These are phyloP conservation scores for Scelioninae gen. 1 DNA, from an alignment of 2,888 invertebrate species.

Conservation along the genomic window DNA sequence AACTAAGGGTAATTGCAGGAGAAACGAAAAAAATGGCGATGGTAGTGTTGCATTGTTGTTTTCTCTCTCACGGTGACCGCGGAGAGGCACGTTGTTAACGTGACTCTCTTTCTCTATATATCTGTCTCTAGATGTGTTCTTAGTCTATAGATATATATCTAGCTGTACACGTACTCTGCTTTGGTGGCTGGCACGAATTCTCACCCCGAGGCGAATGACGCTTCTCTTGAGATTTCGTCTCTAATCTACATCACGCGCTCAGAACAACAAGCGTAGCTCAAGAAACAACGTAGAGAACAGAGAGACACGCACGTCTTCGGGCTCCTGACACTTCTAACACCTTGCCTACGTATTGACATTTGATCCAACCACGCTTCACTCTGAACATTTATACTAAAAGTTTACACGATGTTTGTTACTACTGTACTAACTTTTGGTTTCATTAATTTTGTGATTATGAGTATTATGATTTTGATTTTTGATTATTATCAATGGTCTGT, in stretches of 20 bases:
- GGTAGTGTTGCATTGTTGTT: conserved; percentile 68
- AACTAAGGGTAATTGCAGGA: conserved; percentile 62
- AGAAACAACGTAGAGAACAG: conserved; percentile 68
- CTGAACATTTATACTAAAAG: conserved; percentile 70
- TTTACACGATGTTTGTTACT: conserved; percentile 78
- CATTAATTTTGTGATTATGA: conserved; percentile 27
- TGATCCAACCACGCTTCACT: conserved; percentile 61
- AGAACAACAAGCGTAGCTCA: conserved; percentile 71
- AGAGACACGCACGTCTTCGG: conserved; percentile 69
- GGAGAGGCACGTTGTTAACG: conserved; percentile 61
- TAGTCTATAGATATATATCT: conserved; percentile 70
- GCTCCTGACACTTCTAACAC: conserved; percentile 62
- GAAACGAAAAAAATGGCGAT: conserved; percentile 65
- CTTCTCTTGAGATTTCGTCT: conserved; percentile 65
- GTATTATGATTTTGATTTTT: conserved; percentile 26
- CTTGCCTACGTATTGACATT: conserved; percentile 57
- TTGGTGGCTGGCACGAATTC: conserved; percentile 66
- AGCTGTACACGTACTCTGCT: conserved; percentile 72
- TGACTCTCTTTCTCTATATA: conserved; percentile 67
- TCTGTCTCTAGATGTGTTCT: conserved; percentile 72
- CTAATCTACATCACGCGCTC: conserved; percentile 63
- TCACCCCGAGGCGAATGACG: conserved; percentile 48
- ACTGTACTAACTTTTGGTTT: conserved; percentile 17
- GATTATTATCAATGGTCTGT: conserved; percentile 77
- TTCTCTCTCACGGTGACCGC: conserved; percentile 52